Evolutionary conservation across 2,797 vertebrate species (phyloP), one percentile per base, ranked within the genome.

Genomic region (Eulemur mongoz): DNA sequence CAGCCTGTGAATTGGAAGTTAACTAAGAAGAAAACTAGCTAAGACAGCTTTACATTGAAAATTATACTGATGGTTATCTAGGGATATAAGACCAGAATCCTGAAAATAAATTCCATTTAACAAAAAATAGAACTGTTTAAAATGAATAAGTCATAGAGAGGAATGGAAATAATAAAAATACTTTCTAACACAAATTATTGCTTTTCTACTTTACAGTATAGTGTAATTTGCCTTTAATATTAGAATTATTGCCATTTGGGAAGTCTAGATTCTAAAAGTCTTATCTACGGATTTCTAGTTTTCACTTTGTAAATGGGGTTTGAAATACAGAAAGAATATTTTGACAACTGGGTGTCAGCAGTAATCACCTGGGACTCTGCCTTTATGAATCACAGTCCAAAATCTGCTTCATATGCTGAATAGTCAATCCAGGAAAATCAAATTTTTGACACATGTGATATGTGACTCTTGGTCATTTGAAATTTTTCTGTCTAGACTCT

Each of bases 271-370:
- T 96, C 76, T 90, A 43, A 9, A 75, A 2, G 15, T 57, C 30
- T 95, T 94, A 94, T 61, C 50, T 54, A 35, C 38, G 13, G 45
- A 91, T 52, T 88, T 90, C 69, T 96, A 89, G 76, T n/a, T 97
- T 97, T 97, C 84, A 50, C 0, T 18, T 78, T 94, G n/a, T 94
- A 38, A 80, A 25, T 95, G 50, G 27, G 32, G 32, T 96, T 97
- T 98, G 93, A 96, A 97, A 94, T 43, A 10, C 9, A 94, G 83
- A 20, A 92, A 94, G 95, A 70, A 48, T 93, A 8, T 98, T 97
- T 96, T 98, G 96, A 94, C 0, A 9, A 93, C 50, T 69, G 63
- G 5, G 50, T 98, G 84, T 98, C 94, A 96, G 22, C 50, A 91
- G 0, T 5, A 98, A 95, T 83, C 93, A 90, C 96, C 89, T 95